Evolutionary conservation across 2,797 vertebrate species (phyloP), one percentile per base, ranked within the genome.

Genomic region (Borostomias antarcticus): DNA sequence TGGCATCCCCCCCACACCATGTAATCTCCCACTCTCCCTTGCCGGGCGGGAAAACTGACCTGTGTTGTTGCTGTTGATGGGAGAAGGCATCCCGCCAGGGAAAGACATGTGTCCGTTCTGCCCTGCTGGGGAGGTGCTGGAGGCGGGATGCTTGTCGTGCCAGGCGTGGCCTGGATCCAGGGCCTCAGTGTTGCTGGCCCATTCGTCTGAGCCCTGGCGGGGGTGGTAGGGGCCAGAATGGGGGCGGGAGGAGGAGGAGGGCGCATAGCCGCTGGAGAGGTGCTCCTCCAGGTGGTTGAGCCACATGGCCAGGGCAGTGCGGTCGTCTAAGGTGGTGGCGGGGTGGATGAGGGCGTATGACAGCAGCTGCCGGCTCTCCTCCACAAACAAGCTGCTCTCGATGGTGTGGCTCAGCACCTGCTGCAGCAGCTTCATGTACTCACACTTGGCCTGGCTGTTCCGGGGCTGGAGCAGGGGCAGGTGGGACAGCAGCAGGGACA

Each of bases 281-380:
- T 96, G 95, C 57, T 98, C 96, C 79, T 98, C 96, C 30, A 98
- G 86, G 86, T 98, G 96, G 75, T 94, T 96, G 11, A 98, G 89
- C 96, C 96, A 98, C 65, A 96, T 93, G 52, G 96, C 96, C 68
- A 98, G 87, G 0, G 96, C 95, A 50, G 93, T 97, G 76, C 96
- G 95, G 88, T 98, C 96, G 1, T 98, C 96, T 81, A 97, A 86
- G 0, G 96, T 96, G 87, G 96, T 98, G 79, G 96, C 96, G 0
- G 96, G 96, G 80, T 97, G 96, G 84, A 98, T 98, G 80, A 98
- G 96, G n/a, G 96, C 96, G 0, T 98, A 98, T 70, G 96, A 98
- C 3, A 98, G 93, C 76, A 98, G 92, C 88, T 98, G 96, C 58
- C 96, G 90, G 85, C 95, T 96, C 89, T 98, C 96, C 84, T 98